Evolutionary conservation across 2,113 vertebrate genomes (phyloP), one percentile per base, ranked within the genome.

Genomic region (Scomber scombrus): DNA sequence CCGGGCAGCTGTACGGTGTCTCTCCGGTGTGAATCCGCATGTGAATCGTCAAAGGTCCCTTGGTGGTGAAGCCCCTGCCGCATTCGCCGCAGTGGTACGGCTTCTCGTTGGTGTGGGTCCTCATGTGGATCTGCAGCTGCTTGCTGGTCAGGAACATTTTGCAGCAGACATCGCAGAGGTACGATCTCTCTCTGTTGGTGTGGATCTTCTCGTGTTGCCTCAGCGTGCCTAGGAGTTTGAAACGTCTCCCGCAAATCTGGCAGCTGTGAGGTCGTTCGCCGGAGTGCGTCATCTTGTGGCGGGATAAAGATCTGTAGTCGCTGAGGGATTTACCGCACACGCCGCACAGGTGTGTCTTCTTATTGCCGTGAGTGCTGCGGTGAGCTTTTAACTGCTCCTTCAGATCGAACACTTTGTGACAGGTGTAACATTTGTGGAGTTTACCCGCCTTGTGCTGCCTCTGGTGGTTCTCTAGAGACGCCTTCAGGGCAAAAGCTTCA

Each of bases 151-250:
- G 60, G 52, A 90, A 92, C 88, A 90, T 91, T 16, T 91, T 90
- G 79, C 89, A 91, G 85, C 91, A 92, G 0, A 92, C 80, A 49
- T 91, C 81, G 49, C 91, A 92, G 56, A 92, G 89, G 76, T 80
- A 85, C 0, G 86, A 66, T 0, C 87, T 3, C 71, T 92, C 81
- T 21, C 91, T 16, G 26, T 64, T 23, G 0, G 71, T 78, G 85
- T 91, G 91, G 8, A 85, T 91, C 91, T 89, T 91, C 79, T 91
- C 83, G 0, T 92, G 91, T 16, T 87, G 83, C 5, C 66, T 71
- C 49, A 92, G 74, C 0, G 91, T 88, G 0, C 75, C 79, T 0
- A 46, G 50, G 0, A 92, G 89, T 13, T 91, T 92, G 76, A 92
- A 92, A 2, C 75, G 23, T n/a, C 78, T 45, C 31, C 86, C 88